Base-by-base conservation (phyloP, 1,140 invertebrate genomes). In the Temnothorax nylanderi region DNA sequence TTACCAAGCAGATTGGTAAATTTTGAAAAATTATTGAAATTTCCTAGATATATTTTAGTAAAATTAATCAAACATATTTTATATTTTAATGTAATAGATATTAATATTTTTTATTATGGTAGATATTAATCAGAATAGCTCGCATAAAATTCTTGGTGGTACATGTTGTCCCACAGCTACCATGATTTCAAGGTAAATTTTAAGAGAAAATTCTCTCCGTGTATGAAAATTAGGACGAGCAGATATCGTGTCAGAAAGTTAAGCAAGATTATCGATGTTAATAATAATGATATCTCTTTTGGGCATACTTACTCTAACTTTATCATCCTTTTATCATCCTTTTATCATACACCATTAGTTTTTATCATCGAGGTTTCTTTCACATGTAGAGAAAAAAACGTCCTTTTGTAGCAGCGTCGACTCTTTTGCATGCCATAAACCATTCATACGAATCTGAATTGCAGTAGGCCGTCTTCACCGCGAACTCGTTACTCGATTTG, bases 401-500 rank as follows among this genome's bases (percentile, higher is more conserved):
- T n/a, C n/a, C n/a, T 75, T 32, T 11, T 26, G 41, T 26, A 26
- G n/a, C 13, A 26, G 41, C 74, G n/a, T 34, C 41, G 58, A 32
- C 34, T 26, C n/a, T 69, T 26, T 6, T 21, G 34, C 21, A 11
- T 16, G n/a, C 32, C 7, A 3, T 47, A 21, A 32, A 62, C 21
- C 4, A 54, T 51, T 56, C 47, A 8, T 41, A 1, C 21, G 60
- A 65, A 34, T 71, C 18, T 26, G 26, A 32, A 69, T 81, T 65
- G 60, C 60, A 34, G 60, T 26, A 26, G 26, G 26, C 26, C 26
- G 1, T 32, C 76, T 4, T 44, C 32, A n/a, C 32, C 58, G 60
- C 76, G 26, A 37, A 34, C 41, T 54, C 56, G 47, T 81, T 81
- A 81, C 21, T 49, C 49, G 47, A 81, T 81, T 81, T 71, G 77